Percentiles rank a stretch among this genome's conserved stretches.
Conservation (phyloP, 2,113 vertebrate species). For the Vulpes ferrilata region DNA sequence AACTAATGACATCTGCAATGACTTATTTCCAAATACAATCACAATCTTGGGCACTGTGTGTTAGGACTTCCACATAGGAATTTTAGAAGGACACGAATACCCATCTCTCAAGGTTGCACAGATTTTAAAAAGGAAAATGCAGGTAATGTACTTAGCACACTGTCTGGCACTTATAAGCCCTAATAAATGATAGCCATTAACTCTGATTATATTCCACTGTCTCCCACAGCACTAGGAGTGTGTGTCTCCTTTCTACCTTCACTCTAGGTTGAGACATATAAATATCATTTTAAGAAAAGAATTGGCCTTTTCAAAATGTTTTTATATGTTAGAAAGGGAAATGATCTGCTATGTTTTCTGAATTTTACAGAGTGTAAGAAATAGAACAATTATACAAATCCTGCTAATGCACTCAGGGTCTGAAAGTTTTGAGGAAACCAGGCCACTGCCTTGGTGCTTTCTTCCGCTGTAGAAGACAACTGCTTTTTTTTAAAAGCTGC, state of each 20-base stretch:
- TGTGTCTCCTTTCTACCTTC: slow-evolving; percentile 9
- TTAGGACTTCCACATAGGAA: not conserved
- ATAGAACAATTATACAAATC: not conserved
- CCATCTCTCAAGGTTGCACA: not conserved
- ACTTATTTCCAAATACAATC: not conserved
- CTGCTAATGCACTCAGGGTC: not conserved
- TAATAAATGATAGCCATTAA: not conserved
- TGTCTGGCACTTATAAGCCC: not conserved
- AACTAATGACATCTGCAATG: not conserved
- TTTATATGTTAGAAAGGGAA: slow-evolving; percentile 5
- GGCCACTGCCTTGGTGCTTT: not conserved
- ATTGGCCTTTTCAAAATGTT: not conserved
- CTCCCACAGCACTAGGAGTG: not conserved
- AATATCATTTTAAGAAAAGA: slow-evolving; percentile 20
- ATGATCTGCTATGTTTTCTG: not conserved
- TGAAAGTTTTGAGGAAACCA: slow-evolving; percentile 20
- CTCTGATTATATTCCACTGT: not conserved
- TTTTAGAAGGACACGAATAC: not conserved
- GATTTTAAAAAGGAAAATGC: not conserved
- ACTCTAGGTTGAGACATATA: not conserved
- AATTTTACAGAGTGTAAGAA: slow-evolving; percentile 4
- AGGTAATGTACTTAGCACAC: not conserved
- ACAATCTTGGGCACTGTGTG: not conserved
- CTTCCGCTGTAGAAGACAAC: slow-evolving; percentile 13
- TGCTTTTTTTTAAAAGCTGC: slow-evolving; percentile 34